phyloP scores from a whole-genome alignment of 2,797 vertebrate species.

The Sebastes matsubarae region DNA sequence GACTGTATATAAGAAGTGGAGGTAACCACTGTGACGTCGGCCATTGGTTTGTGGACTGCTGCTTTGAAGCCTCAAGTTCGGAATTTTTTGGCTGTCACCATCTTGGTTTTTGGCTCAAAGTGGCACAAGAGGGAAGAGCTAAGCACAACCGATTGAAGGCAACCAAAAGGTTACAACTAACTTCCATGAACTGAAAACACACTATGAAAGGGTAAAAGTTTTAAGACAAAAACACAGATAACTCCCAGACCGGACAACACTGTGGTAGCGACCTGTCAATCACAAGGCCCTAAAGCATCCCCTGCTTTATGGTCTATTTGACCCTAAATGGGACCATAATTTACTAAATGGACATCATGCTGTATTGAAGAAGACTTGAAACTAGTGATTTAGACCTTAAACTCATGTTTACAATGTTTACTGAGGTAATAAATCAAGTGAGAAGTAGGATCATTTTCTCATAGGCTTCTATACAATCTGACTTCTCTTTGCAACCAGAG shows the following conservation, averaged over 20 bases:
- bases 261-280: not conserved
- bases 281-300: not conserved
- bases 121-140: not conserved
- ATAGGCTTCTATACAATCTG: too few species aligned
- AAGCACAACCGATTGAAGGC: not conserved
- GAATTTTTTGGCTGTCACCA: too few species aligned
- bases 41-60: too few species aligned
- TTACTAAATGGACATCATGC: not conserved
- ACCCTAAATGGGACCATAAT: not conserved
- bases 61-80: not conserved
- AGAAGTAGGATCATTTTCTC: too few species aligned
- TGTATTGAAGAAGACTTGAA: not conserved
- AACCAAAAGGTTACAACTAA: not conserved
- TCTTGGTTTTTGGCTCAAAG: not conserved
- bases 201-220: fast-evolving
- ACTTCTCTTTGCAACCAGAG: too few species aligned
- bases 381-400: not conserved
- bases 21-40: fast-evolving
- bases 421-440: too few species aligned
- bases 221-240: not conserved
- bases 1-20: not conserved
- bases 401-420: too few species aligned
- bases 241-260: fast-evolving
- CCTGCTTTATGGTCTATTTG: not conserved
- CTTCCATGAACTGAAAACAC: not conserved